Conservation (phyloP, 2,888 invertebrate genomes). For the Volucella zonaria region DNA sequence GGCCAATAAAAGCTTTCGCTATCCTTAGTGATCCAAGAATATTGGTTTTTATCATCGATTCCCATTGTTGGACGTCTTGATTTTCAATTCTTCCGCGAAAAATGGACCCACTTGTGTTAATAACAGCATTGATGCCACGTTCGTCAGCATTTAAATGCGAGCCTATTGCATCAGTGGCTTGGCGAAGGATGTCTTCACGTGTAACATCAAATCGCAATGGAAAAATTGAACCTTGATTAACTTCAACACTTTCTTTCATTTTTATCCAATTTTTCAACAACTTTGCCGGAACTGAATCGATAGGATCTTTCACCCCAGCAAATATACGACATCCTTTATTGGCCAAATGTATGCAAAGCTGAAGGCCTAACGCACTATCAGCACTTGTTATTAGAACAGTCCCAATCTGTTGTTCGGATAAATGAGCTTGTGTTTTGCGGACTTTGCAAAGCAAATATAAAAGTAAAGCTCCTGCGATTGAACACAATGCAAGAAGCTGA, state of each 20-base stretch:
- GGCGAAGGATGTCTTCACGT: conserved; percentile 90
- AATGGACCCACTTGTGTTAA: conserved; percentile 91
- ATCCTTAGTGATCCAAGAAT: conserved; percentile 89
- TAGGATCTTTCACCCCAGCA: conserved; percentile 86
- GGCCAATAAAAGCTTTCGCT: conserved; percentile 89
- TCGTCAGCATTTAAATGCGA: conserved; percentile 92
- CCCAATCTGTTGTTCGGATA: conserved; percentile 84
- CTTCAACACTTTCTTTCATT: conserved; percentile 84
- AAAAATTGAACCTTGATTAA: conserved; percentile 85
- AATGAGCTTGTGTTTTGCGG: conserved; percentile 84
- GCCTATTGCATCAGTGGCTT: conserved; percentile 90
- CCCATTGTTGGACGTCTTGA: conserved; percentile 86
- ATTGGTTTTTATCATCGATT: conserved; percentile 87
- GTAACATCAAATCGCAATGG: conserved; percentile 91
- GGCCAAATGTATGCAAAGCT: conserved; percentile 89
- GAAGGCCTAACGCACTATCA: conserved; percentile 90
- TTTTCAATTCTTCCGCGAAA: conserved; percentile 88
- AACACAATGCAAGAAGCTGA: conserved; percentile 91
- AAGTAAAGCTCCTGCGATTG: conserved; percentile 91
- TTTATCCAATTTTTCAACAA: conserved; percentile 85
- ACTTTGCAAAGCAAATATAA: conserved; percentile 91
- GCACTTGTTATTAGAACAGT: conserved; percentile 91
- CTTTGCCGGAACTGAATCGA: conserved; percentile 85
- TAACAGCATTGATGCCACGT: conserved; percentile 91
- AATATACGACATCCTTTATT: conserved; percentile 90